Conservation (phyloP, 2,797 vertebrate species). For the Eulemur rubriventer region DNA sequence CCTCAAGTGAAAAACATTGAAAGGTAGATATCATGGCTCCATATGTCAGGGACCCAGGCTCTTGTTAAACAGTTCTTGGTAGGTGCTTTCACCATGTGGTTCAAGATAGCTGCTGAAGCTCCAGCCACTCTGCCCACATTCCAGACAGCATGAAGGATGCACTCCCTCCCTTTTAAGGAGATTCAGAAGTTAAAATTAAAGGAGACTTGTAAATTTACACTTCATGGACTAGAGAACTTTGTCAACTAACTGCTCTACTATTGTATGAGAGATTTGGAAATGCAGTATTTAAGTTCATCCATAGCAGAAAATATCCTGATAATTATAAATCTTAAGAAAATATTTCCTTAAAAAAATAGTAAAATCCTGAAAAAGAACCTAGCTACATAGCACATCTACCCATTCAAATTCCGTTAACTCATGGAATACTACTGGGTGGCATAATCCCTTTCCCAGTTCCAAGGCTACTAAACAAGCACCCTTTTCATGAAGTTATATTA, state of each 20-base stretch:
- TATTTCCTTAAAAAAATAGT: neutral
- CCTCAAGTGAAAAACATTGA: neutral
- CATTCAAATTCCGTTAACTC: neutral
- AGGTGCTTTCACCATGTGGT: neutral
- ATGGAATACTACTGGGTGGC: neutral
- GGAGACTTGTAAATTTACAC: neutral
- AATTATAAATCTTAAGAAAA: neutral
- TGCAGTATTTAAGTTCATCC: neutral
- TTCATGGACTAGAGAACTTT: neutral
- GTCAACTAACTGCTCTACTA: neutral
- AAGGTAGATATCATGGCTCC: neutral
- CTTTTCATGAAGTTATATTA: neutral
- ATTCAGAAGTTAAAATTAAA: neutral
- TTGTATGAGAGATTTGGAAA: neutral
- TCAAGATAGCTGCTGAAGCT: neutral
- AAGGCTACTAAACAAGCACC: neutral
- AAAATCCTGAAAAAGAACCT: neutral
- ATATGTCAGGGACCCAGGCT: neutral
- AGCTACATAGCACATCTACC: neutral
- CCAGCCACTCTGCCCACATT: neutral
- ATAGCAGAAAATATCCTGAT: neutral
- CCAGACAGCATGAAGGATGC: neutral
- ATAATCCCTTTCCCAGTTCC: neutral
- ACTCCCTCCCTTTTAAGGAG: neutral
- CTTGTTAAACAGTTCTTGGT: neutral